A percentile compares a stretch with the other conserved stretches of the same genome.
Conservation (phyloP, 2,888 invertebrate species). For the Conops quadrifasciatus region DNA sequence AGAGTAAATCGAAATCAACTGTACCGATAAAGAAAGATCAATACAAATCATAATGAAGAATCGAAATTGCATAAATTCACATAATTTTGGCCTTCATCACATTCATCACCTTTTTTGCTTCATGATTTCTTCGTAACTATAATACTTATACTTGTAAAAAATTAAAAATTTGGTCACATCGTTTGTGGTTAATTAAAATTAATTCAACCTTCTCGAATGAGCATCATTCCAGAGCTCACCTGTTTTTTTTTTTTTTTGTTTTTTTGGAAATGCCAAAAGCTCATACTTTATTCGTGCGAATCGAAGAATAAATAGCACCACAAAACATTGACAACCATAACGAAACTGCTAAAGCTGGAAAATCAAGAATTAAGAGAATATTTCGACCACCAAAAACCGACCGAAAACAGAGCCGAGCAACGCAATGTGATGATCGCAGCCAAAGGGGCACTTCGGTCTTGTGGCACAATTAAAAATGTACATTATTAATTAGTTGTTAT, state of each 20-base stretch:
- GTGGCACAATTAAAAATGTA: slow-evolving; percentile 61
- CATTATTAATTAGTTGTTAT: slow-evolving; percentile 64
- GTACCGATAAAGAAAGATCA: too few species aligned
- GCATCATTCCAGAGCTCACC: slow-evolving; percentile 43
- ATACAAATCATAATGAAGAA: too few species aligned
- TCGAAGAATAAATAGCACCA: too few species aligned
- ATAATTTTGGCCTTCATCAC: not conserved
- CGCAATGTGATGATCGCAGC: not conserved
- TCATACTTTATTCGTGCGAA: too few species aligned
- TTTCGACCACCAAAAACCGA: slow-evolving; percentile 1
- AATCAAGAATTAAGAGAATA: not conserved
- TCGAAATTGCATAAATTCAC: too few species aligned
- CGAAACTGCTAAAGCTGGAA: slow-evolving; percentile 4
- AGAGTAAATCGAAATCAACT: too few species aligned
- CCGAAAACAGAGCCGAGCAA: not conserved
- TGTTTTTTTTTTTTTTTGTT: too few species aligned
- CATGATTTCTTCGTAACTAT: not conserved
- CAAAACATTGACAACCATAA: not conserved
- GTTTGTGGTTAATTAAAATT: slow-evolving; percentile 59
- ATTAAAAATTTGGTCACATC: slow-evolving; percentile 50
- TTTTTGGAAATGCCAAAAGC: slow-evolving; percentile 44
- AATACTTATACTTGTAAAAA: not conserved
- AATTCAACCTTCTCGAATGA: slow-evolving; percentile 46
- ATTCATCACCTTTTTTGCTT: not conserved
- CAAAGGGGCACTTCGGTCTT: slow-evolving; percentile 2